A percentile compares a stretch with the other conserved stretches of the same genome.
These are phyloP conservation scores for Phengaris alcon DNA, from an alignment of 2,888 invertebrate genomes.

Conservation along the genomic window DNA sequence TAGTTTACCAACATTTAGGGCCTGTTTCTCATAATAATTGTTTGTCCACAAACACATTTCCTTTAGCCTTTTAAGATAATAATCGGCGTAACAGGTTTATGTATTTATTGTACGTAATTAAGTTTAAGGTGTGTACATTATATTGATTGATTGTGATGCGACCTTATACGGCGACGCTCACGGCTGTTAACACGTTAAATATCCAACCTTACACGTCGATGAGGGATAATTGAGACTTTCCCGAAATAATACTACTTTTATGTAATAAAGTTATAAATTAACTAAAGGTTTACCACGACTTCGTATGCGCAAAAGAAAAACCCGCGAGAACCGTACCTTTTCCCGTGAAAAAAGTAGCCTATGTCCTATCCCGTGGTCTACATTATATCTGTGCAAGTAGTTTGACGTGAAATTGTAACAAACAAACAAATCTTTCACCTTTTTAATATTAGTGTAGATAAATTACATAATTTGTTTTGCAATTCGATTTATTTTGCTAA, in stretches of 20 bases:
- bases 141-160: constrained; percentile 22
- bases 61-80: constrained; percentile 38
- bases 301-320: no score
- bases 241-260: not conserved
- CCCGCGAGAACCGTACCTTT: no score
- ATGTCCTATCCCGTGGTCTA: no score
- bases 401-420: no score
- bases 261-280: no score
- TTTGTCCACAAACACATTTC: constrained; percentile 37
- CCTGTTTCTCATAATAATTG: constrained; percentile 37
- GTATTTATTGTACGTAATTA: constrained; percentile 23
- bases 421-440: no score
- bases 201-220: not conserved
- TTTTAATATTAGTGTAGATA: no score
- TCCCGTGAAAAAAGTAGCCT: no score
- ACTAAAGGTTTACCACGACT: no score
- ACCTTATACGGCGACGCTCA: constrained; percentile 17
- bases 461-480: no score
- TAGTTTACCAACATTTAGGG: constrained; percentile 14
- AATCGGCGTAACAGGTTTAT: constrained; percentile 22
- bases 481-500: no score
- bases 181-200: constrained; percentile 2
- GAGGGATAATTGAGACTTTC: not conserved
- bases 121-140: constrained; percentile 23
- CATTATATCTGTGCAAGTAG: no score